Evolutionary conservation across 1,140 invertebrate genomes (phyloP), one percentile per base, ranked within the genome.

Genomic region (Panulirus ornatus): DNA sequence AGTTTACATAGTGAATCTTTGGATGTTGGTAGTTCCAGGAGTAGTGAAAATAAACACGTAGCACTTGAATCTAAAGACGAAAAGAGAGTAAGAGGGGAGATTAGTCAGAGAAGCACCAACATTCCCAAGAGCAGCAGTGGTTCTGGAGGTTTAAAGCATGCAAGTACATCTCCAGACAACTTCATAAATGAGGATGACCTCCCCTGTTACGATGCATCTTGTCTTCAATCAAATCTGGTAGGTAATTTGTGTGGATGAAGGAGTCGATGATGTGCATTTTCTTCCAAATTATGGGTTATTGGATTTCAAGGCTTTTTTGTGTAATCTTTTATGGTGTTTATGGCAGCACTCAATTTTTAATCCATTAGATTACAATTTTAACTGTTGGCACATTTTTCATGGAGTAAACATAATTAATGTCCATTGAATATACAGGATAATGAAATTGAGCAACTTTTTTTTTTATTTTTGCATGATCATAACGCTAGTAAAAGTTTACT

Each of bases 101-200:
- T 27, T 85, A 70, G 14, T 3, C 16, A 51, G 40, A 84, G 66
- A 71, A 71, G 70, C 51, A 42, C 1, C 34, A 22, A 71, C 51
- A 19, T 36, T 27, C 83, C 30, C 8, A 66, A 85, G 63, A 47
- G 42, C 42, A n/a, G 36, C 66, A 36, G 44, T 34, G 44, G 30
- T n/a, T 34, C 63, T 47, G 66, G 66, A 19, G 30, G 44, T 27
- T 47, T 85, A 71, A 85, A 85, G 70, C 83, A 85, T 85, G 83
- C 83, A 40, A 85, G 83, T 71, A 71, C 83, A 36, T 66, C 83
- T 22, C 83, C 83, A 30, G 66, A 73, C 66, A 85, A 42, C 66
- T 66, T 85, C 27, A 30, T 44, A n/a, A 71, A n/a, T 71, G 83
- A 75, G 11, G 82, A 84, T 71, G 83, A 85, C 51, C 58, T 30